A percentile compares a stretch with the other conserved stretches of the same genome.
Evolutionary conservation across 2,113 vertebrate genomes (phyloP).

Genomic region (Sterrhoptilus dennistouni): DNA sequence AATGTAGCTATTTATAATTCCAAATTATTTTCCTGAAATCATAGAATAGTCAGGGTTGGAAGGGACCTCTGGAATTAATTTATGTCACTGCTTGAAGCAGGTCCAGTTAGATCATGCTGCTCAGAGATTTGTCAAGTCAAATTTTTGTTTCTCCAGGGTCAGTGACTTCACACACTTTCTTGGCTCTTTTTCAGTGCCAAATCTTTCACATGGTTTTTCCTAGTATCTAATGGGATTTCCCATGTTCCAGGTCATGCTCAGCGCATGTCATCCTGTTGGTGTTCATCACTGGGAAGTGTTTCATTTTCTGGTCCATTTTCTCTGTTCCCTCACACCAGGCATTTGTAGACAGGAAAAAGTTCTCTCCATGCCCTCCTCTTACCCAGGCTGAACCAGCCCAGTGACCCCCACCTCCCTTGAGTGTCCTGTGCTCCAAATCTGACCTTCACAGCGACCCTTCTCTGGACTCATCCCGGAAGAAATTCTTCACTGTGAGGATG

Average conservation of each 20-base stretch:
- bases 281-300: not conserved
- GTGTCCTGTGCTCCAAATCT: not conserved
- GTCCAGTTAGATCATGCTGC: not conserved
- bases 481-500: not conserved
- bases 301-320: not conserved
- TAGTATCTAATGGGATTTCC: not conserved
- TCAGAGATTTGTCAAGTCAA: not conserved
- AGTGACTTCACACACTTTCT: not conserved
- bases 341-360: not conserved
- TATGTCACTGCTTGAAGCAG: not conserved
- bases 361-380: not conserved
- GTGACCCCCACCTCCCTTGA: not conserved
- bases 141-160: not conserved
- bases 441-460: not conserved
- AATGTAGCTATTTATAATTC: not conserved
- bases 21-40: not conserved
- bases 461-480: not conserved
- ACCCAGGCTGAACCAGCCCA: not conserved
- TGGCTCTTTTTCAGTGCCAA: not conserved
- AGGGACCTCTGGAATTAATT: not conserved
- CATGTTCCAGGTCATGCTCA: not conserved
- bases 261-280: not conserved
- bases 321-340: not conserved
- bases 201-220: not conserved
- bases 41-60: not conserved